A percentile compares a stretch with the other conserved stretches of the same genome.
Conservation (phyloP, 2,888 invertebrate species). For the Mimumesa dahlbomi region DNA sequence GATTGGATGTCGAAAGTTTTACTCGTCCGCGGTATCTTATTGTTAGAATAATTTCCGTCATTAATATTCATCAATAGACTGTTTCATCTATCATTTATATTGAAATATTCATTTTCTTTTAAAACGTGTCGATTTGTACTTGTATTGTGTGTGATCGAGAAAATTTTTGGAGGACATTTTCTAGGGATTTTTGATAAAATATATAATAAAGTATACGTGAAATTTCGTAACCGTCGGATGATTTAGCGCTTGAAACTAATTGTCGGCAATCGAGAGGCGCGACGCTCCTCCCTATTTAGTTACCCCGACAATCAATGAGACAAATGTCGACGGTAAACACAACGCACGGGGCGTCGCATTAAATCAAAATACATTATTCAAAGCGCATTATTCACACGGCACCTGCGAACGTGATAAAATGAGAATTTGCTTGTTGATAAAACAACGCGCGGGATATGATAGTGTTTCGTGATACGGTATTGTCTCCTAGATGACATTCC, state of each 20-base stretch:
- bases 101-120: no score
- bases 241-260: slow-evolving; percentile 41
- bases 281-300: slow-evolving; percentile 15
- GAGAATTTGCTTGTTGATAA: slow-evolving; percentile 31
- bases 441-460: slow-evolving; percentile 18
- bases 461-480: not conserved
- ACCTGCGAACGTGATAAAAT: slow-evolving; percentile 50
- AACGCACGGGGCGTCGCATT: slow-evolving; percentile 33
- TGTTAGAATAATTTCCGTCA: no score
- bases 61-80: no score
- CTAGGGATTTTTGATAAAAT: no score
- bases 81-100: no score
- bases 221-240: no score
- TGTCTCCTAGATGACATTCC: not conserved
- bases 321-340: slow-evolving; percentile 48
- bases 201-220: slow-evolving; percentile 35
- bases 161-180: no score
- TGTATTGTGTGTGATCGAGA: no score
- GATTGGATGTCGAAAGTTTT: not conserved
- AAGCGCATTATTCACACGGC: slow-evolving; percentile 43
- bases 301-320: slow-evolving; percentile 50
- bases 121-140: no score
- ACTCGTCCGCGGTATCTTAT: not conserved
- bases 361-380: slow-evolving; percentile 55
- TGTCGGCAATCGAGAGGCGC: slow-evolving; percentile 24